Conservation (phyloP, 1,140 invertebrate genomes). For the Planococcus citri region DNA sequence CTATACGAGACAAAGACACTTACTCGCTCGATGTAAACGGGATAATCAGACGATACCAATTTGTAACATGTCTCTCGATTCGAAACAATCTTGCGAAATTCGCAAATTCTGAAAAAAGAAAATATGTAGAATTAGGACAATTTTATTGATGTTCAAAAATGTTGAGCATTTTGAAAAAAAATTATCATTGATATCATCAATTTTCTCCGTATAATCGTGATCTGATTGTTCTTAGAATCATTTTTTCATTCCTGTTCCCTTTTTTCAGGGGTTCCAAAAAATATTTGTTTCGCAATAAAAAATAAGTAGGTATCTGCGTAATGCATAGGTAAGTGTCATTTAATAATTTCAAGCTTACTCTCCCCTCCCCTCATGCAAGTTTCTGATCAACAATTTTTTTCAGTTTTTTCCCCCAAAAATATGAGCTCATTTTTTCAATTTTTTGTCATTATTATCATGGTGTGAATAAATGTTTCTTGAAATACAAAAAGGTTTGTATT, state of each 20-base stretch:
- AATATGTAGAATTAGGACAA: too few relatives aligned
- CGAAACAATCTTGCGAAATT: conserved; percentile 76
- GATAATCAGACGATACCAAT: conserved; percentile 68
- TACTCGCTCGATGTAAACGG: conserved; percentile 81
- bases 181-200: too few relatives aligned
- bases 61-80: conserved; percentile 68
- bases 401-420: too few relatives aligned
- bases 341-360: neutral
- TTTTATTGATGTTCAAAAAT: too few relatives aligned
- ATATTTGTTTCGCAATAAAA: too few relatives aligned
- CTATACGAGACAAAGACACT: conserved; percentile 21
- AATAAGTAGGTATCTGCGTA: neutral
- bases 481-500: too few relatives aligned
- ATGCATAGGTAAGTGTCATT: neutral
- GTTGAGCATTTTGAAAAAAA: too few relatives aligned
- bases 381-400: neutral
- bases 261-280: neutral
- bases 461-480: too few relatives aligned
- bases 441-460: too few relatives aligned
- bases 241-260: neutral
- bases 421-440: too few relatives aligned
- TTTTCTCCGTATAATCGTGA: too few relatives aligned
- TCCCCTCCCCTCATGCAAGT: neutral
- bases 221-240: neutral
- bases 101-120: conserved; percentile 67